Evolutionary conservation across 1,140 invertebrate species (phyloP).

Genomic region (Aricia agestis): DNA sequence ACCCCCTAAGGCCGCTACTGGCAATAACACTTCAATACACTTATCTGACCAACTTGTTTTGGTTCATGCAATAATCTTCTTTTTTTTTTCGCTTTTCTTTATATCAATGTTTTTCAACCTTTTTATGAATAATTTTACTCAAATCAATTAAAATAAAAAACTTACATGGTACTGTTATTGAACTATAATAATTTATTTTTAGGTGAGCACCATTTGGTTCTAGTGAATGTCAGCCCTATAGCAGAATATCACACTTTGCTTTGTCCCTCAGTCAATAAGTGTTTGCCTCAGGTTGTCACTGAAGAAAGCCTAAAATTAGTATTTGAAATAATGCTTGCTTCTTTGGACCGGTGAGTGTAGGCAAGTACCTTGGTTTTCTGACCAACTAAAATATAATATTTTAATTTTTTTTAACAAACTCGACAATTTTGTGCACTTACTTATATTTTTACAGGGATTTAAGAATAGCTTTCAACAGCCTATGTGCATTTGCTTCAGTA

Average conservation of each 20-base stretch:
- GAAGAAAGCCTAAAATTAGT: slow-evolving; percentile 45
- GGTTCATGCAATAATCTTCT: no score
- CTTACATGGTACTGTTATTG: not conserved
- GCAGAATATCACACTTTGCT: slow-evolving; percentile 81
- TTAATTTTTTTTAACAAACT: no score
- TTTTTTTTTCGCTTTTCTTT: no score
- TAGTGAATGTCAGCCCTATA: slow-evolving; percentile 85
- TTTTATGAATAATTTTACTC: no score
- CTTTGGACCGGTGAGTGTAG: slow-evolving; percentile 53
- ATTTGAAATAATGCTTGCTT: slow-evolving; percentile 42
- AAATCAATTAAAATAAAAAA: no score
- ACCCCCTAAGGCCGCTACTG: no score
- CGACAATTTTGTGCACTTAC: not conserved
- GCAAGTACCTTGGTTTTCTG: slow-evolving; percentile 30
- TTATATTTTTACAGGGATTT: slow-evolving; percentile 73
- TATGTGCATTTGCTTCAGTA: slow-evolving; percentile 87
- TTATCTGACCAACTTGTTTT: no score
- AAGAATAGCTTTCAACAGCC: slow-evolving; percentile 84
- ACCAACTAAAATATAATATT: no score
- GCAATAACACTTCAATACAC: no score
- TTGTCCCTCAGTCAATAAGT: slow-evolving; percentile 77
- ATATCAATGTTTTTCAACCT: no score
- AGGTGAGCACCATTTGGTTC: slow-evolving; percentile 61
- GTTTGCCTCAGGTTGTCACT: slow-evolving; percentile 78
- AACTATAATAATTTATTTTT: slow-evolving; percentile 16